Conservation (phyloP, 2,888 invertebrate genomes). For the Nymphalis polychloros region DNA sequence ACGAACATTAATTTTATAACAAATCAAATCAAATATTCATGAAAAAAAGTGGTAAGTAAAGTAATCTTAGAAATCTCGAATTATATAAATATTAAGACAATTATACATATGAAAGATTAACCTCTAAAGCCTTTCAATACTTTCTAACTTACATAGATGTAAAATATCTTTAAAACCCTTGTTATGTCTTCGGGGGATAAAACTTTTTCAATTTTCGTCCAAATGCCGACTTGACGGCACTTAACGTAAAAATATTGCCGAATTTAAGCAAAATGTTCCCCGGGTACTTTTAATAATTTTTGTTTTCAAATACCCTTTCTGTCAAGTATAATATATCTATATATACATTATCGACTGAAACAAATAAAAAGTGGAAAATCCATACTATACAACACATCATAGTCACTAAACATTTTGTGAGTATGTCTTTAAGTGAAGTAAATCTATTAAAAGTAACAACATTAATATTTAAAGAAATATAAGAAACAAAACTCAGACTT, state of each 20-base stretch:
- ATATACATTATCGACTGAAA: too few species aligned
- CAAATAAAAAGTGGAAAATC: not conserved
- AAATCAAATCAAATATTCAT: too few species aligned
- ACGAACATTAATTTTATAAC: too few species aligned
- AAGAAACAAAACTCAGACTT: not conserved
- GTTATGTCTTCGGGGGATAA: slow-evolving; percentile 56
- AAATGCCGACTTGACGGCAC: slow-evolving; percentile 57
- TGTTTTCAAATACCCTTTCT: slow-evolving; percentile 18
- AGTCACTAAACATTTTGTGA: too few species aligned
- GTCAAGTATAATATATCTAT: not conserved
- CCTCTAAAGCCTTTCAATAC: slow-evolving; percentile 1
- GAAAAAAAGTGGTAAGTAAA: too few species aligned
- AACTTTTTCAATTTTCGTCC: slow-evolving; percentile 76
- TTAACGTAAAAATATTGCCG: slow-evolving; percentile 57
- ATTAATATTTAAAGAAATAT: not conserved
- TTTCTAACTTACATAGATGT: slow-evolving; percentile 31
- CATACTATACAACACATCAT: too few species aligned
- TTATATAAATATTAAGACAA: too few species aligned
- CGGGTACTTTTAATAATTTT: slow-evolving; percentile 42
- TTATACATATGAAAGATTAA: too few species aligned
- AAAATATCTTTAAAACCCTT: slow-evolving; percentile 51
- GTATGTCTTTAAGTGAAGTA: too few species aligned
- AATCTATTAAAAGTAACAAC: too few species aligned
- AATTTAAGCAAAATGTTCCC: slow-evolving; percentile 45
- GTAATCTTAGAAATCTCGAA: too few species aligned